A percentile compares a stretch with the other conserved stretches of the same genome.
phyloP scores from a whole-genome alignment of 2,113 vertebrate genomes.

The Zeus faber region DNA sequence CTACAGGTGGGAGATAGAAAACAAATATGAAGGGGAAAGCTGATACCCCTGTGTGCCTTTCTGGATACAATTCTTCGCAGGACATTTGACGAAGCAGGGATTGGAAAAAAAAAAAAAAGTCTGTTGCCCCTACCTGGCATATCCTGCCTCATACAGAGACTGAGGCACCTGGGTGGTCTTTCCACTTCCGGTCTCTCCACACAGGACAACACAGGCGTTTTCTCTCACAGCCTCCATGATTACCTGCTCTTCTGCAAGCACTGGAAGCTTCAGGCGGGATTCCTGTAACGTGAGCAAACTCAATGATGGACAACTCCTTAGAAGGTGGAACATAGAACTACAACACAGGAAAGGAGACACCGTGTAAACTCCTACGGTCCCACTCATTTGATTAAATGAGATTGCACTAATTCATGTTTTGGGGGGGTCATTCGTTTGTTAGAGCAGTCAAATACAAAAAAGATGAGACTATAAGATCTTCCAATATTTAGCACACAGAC shows the following conservation, averaged over 20 bases:
- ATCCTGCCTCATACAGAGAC: conserved; percentile 96
- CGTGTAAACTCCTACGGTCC: neutral
- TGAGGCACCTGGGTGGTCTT: conserved; percentile 98
- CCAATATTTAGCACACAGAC: neutral
- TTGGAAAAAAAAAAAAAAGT: neutral
- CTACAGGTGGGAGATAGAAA: too few species aligned
- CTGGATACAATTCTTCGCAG: too few species aligned
- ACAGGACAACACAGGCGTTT: conserved; percentile 82
- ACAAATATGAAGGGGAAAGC: neutral
- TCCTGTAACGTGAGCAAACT: conserved; percentile 65
- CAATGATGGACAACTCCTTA: neutral
- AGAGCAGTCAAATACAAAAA: neutral
- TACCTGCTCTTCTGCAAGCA: conserved; percentile 90
- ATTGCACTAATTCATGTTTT: neutral
- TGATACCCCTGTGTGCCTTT: too few species aligned
- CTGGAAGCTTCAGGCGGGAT: conserved; percentile 87
- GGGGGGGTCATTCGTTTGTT: neutral
- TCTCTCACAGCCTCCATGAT: conserved; percentile 93
- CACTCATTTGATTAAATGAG: neutral
- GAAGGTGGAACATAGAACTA: neutral
- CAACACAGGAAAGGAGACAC: neutral
- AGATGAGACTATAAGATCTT: too few species aligned
- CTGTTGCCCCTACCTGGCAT: conserved; percentile 78
- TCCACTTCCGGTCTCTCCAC: conserved; percentile 94
- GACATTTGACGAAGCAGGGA: neutral